Base-by-base conservation (phyloP, 2,797 vertebrate genomes). In the Coregonus suidteri region DNA sequence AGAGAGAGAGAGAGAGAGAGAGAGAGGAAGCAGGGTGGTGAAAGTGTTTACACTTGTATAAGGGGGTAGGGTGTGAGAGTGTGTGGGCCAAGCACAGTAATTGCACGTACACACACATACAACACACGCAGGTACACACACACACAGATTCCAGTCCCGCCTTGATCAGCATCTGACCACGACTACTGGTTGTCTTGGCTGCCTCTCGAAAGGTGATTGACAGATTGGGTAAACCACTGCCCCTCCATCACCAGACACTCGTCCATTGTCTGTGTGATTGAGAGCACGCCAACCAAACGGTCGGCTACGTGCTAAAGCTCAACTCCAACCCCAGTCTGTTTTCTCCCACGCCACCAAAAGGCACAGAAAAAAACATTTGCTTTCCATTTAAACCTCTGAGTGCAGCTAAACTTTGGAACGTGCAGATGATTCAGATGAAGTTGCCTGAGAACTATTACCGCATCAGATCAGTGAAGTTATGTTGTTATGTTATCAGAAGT, bases 241-340 rank as follows among this genome's bases (percentile, higher is more conserved):
- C 83, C 83, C 80, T 47, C 56, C 34, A 59, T 79, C 76, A 79
- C 79, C 77, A 53, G 81, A 91, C 88, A 90, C 88, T 88, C 35
- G 70, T 72, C 82, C 86, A 88, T 92, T 92, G 89, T 92, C 87
- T 91, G 88, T 89, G 86, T 70, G 81, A 79, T 76, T 34, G 47
- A 25, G 82, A 88, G 82, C 73, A 56, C 71, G 72, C 78, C 68
- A 83, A 79, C 83, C 82, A 88, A 91, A 90, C 79, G 84, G 78
- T 82, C 75, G 84, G 84, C 73, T 66, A 84, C 81, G 87, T 84
- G 86, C 88, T 82, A 81, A 90, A 90, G 83, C 83, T 81, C 81
- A 86, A 83, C 82, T 81, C 80, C 81, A 86, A 83, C 82, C 83
- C 80, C 74, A 30, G 73, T 85, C 76, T 51, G 52, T 83, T 87